Evolutionary conservation across 1,140 invertebrate species (phyloP), one percentile per base, ranked within the genome.

Genomic region (Neuroterus valhalla): DNA sequence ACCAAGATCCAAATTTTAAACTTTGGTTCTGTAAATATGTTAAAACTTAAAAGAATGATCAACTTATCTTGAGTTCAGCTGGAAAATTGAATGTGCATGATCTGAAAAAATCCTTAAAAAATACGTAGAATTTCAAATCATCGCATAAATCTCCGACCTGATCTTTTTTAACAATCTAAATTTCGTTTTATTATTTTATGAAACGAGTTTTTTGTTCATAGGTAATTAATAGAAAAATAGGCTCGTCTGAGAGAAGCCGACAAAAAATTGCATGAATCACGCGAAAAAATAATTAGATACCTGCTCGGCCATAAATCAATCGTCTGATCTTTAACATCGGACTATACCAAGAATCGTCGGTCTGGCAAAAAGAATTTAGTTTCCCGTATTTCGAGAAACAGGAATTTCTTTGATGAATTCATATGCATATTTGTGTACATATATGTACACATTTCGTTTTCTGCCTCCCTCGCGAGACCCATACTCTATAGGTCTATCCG

Each of bases 271-370:
- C 55, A 62, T 62, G 55, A 62, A 23, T 62, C 55, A 62, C 55
- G 55, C 55, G 55, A 62, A 62, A 62, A 62, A 62, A 62, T 62
- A 62, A 62, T 62, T 62, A 62, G 55, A 62, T 62, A 62, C 55
- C 55, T 62, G 55, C 23, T 62, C 55, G 12, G 55, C 23, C 23
- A 62, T 62, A 62, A 62, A 62, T 62, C 55, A 62, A 62, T 62
- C 55, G 55, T 23, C 55, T 62, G 55, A 62, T 62, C 55, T 62
- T 62, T 62, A 62, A 62, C 55, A 62, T 62, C 26, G 55, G 55
- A 26, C 23, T 62, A 26, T 62, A 62, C 55, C 26, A 23, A 62
- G 55, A 62, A 62, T 31, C 31, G 31, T 8, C 31, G 55, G 55
- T 26, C 55, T n/a, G 31, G 23, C 23, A 23, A 26, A 62, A 62